These are phyloP conservation scores for Pimpla rufipes DNA, from an alignment of 2,888 invertebrate genomes.

Conservation along the genomic window DNA sequence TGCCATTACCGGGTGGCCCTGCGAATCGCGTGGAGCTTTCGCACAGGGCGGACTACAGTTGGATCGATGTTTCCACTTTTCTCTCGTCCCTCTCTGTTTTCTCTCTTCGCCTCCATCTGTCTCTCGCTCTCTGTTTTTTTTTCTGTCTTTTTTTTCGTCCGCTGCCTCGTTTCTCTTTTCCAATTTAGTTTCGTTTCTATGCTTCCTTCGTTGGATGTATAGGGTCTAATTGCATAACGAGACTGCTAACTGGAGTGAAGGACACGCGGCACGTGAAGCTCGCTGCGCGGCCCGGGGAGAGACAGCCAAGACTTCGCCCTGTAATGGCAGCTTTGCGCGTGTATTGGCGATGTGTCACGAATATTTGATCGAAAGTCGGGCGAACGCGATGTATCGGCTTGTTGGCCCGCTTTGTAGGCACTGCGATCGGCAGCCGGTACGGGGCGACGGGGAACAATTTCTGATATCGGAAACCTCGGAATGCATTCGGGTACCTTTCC, in stretches of 20 bases:
- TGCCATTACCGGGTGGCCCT: neutral
- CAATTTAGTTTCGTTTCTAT: neutral
- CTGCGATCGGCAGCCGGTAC: no score
- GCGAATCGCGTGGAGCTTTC: neutral
- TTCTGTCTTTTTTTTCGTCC: neutral
- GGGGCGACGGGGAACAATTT: no score
- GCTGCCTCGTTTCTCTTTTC: neutral
- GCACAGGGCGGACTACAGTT: neutral
- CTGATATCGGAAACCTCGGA: no score
- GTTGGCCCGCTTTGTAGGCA: no score
- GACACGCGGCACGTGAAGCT: neutral
- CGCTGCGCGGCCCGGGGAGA: neutral
- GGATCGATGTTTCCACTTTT: neutral
- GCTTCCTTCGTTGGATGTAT: slow-evolving; percentile 2
- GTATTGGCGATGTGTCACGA: no score
- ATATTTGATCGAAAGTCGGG: no score
- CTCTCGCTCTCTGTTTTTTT: neutral
- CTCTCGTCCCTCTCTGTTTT: neutral
- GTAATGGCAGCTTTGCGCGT: no score
- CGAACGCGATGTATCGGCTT: no score
- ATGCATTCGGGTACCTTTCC: no score
- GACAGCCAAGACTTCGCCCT: neutral
- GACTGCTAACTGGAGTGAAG: neutral
- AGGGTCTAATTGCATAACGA: neutral
- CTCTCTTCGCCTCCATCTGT: no score